phyloP scores from a whole-genome alignment of 2,797 vertebrate species.

The Apogon talboti region DNA sequence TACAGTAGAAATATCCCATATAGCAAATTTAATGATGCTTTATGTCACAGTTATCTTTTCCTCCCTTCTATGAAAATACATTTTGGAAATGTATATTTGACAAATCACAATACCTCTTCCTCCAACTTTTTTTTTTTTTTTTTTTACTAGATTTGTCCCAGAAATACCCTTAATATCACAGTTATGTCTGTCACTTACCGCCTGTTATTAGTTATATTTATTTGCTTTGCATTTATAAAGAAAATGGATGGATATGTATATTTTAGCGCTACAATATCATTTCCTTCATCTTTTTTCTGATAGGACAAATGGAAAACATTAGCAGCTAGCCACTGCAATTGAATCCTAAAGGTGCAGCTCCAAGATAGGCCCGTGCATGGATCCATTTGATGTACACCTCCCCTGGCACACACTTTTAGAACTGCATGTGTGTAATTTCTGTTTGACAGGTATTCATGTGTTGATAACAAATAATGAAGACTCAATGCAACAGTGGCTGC shows the following conservation, averaged over 20 bases:
- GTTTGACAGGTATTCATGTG: slow-evolving; percentile 68
- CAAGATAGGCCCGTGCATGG: slow-evolving; percentile 45
- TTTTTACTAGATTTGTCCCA: too few relatives aligned
- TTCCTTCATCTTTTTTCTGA: slow-evolving; percentile 25
- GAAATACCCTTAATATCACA: too few relatives aligned
- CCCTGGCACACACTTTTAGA: slow-evolving; percentile 43
- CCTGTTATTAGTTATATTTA: too few relatives aligned
- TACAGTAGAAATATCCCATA: too few relatives aligned
- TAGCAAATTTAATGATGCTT: too few relatives aligned
- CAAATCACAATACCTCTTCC: too few relatives aligned
- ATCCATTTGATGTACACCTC: slow-evolving; percentile 36
- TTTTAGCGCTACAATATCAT: slow-evolving; percentile 12
- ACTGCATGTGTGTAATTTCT: slow-evolving; percentile 57
- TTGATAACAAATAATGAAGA: slow-evolving; percentile 70
- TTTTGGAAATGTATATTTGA: too few relatives aligned
- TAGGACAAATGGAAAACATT: slow-evolving; percentile 28
- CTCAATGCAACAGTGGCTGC: slow-evolving; percentile 50
- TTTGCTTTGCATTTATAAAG: too few relatives aligned
- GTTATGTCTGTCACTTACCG: too few relatives aligned
- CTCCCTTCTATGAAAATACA: too few relatives aligned
- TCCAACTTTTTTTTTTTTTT: too few relatives aligned
- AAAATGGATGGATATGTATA: slow-evolving; percentile 2
- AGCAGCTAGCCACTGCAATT: slow-evolving; percentile 30
- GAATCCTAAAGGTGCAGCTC: slow-evolving; percentile 44
- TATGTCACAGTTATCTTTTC: too few relatives aligned